Evolutionary conservation across 2,797 vertebrate species (phyloP), one percentile per base, ranked within the genome.

Genomic region (Pangasius krempfi): DNA sequence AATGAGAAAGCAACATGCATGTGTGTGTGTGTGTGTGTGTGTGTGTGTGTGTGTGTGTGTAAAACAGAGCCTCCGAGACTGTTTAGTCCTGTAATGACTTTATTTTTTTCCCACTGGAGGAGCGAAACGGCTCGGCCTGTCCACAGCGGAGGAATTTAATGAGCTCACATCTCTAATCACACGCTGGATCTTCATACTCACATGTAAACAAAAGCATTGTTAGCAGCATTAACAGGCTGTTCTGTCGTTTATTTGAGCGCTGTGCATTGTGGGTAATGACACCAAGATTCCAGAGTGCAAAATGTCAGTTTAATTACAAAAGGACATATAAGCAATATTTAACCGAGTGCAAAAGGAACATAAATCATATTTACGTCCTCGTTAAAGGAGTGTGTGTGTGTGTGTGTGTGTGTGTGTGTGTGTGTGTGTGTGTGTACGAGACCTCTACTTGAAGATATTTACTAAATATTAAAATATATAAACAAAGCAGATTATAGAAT

Each of bases 101-200:
- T 27, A 64, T 86, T 56, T 85, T 89, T 58, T 85, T n/a, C 52
- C 40, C n/a, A 10, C 33, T 20, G 33, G 72, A 86, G 44, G 64
- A 47, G 66, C 60, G 70, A 66, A 85, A 76, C 14, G 27, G 30
- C 76, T 86, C 14, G 27, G 64, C 60, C 58, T 72, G 83, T 72
- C 20, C 81, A 68, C 33, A 86, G 60, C 40, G 14, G 72, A 80
- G 44, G 30, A 91, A 64, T 88, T 83, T 84, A 86, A 88, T 89
- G 47, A 81, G 81, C 75, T 86, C 78, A 89, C 9, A 80, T 37
- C 58, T 86, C 88, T 70, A 72, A 84, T 79, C 87, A 88, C 73
- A 84, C 8, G 47, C 81, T 30, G 72, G 9, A 22, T 64, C 64
- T 60, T 20, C 37, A 88, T 50, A 9, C 56, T 75, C 79, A 86